Evolutionary conservation across 2,797 vertebrate species (phyloP).

Genomic region (Harpagifer antarcticus): DNA sequence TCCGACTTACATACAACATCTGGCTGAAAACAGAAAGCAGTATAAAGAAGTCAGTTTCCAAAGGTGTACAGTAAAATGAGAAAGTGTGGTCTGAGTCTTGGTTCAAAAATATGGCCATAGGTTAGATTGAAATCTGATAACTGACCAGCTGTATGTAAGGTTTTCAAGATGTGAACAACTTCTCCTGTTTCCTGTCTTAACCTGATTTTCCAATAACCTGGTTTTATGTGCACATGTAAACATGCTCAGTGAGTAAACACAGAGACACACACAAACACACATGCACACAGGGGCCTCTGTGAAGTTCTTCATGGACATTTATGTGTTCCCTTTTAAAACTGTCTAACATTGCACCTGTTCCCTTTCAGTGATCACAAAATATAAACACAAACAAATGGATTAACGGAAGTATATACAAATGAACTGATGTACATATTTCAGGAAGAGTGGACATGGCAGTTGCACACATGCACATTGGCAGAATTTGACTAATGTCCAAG

Average conservation of each 20-base stretch:
- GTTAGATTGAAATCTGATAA: conserved; percentile 36
- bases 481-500: conserved; percentile 70
- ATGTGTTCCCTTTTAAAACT: conserved; percentile 38
- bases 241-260: not conserved
- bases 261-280: conserved; percentile 15
- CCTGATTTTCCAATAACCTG: conserved; percentile 32
- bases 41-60: conserved; percentile 20
- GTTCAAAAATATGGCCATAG: conserved; percentile 23
- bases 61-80: conserved; percentile 14
- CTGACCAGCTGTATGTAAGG: conserved; percentile 32
- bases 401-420: conserved; percentile 57
- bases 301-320: conserved; percentile 4
- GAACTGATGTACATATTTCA: conserved; percentile 36
- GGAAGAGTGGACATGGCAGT: conserved; percentile 56
- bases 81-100: not conserved
- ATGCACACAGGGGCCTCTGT: conserved; percentile 7
- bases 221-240: conserved; percentile 12
- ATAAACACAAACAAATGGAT: conserved; percentile 57
- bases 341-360: conserved; percentile 5
- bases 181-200: conserved; percentile 37
- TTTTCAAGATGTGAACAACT: conserved; percentile 32
- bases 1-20: conserved; percentile 33
- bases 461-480: conserved; percentile 51
- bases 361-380: conserved; percentile 1
- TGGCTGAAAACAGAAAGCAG: conserved; percentile 14